phyloP scores from a whole-genome alignment of 2,797 vertebrate species.

The Gallinago stenura region DNA sequence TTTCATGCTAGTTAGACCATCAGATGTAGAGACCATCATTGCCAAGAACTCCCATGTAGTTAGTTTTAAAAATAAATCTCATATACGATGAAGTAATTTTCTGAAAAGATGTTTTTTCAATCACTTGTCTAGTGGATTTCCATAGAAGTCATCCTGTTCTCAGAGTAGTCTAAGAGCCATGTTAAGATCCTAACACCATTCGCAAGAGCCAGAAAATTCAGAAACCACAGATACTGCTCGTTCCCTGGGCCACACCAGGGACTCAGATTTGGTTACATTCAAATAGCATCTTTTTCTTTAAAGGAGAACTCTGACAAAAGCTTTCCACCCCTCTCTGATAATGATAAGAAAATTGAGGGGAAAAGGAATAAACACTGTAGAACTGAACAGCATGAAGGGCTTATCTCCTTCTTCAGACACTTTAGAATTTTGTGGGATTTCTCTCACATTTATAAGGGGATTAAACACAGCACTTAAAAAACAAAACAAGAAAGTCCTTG shows the following conservation, averaged over 20 bases:
- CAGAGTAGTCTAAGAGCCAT: background rate
- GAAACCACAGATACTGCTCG: background rate
- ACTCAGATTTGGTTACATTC: background rate
- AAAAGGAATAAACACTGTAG: background rate
- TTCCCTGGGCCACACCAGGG: background rate
- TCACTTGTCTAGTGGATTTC: constrained; percentile 42
- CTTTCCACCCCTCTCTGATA: background rate
- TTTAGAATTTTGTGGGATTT: background rate
- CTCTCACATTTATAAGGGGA: background rate
- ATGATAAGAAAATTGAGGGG: background rate
- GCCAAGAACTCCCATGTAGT: constrained; percentile 66
- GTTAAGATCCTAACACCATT: constrained; percentile 1
- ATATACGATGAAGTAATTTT: constrained; percentile 47
- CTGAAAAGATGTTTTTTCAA: constrained; percentile 53
- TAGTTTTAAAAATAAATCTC: constrained; percentile 54
- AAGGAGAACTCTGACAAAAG: constrained; percentile 20
- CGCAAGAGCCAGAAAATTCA: background rate
- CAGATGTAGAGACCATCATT: constrained; percentile 37
- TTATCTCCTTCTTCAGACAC: constrained; percentile 35
- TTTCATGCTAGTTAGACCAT: constrained; percentile 72
- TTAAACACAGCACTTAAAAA: background rate
- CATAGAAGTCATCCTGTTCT: constrained; percentile 12
- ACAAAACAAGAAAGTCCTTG: background rate
- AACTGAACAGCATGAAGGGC: background rate
- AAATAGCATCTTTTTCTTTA: constrained; percentile 7